Evolutionary conservation across 1,140 invertebrate genomes (phyloP).

Genomic region (Hycleus phaleratus): DNA sequence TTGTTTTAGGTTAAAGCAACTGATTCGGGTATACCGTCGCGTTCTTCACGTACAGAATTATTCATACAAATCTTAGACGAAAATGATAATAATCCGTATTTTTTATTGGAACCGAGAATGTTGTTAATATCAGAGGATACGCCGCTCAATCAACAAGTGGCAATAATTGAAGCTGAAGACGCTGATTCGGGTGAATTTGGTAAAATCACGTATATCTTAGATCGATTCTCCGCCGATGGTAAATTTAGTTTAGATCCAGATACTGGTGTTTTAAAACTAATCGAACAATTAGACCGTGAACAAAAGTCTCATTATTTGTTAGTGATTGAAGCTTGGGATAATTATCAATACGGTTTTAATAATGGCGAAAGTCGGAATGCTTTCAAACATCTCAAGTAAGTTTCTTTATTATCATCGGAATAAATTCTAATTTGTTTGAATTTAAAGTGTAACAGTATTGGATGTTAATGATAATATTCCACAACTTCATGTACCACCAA

Average conservation of each 20-base stretch:
- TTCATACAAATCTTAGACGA: slow-evolving; percentile 78
- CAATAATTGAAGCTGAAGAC: slow-evolving; percentile 69
- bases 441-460: slow-evolving; percentile 52
- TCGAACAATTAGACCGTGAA: slow-evolving; percentile 78
- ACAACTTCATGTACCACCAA: slow-evolving; percentile 54
- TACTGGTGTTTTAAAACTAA: slow-evolving; percentile 70
- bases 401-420: slow-evolving; percentile 15
- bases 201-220: slow-evolving; percentile 82
- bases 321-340: slow-evolving; percentile 89
- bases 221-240: slow-evolving; percentile 74
- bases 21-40: slow-evolving; percentile 70
- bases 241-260: slow-evolving; percentile 82
- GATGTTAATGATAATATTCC: slow-evolving; percentile 86
- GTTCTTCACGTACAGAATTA: slow-evolving; percentile 59
- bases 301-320: slow-evolving; percentile 65
- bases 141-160: slow-evolving; percentile 64
- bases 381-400: slow-evolving; percentile 83
- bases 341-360: slow-evolving; percentile 87
- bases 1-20: slow-evolving; percentile 55
- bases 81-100: slow-evolving; percentile 89
- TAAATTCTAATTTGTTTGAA: not conserved
- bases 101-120: slow-evolving; percentile 60
- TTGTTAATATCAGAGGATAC: slow-evolving; percentile 72
- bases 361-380: slow-evolving; percentile 84
- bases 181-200: slow-evolving; percentile 83